Evolutionary conservation across 2,888 invertebrate species (phyloP), one percentile per base, ranked within the genome.

Genomic region (Deilephila elpenor): DNA sequence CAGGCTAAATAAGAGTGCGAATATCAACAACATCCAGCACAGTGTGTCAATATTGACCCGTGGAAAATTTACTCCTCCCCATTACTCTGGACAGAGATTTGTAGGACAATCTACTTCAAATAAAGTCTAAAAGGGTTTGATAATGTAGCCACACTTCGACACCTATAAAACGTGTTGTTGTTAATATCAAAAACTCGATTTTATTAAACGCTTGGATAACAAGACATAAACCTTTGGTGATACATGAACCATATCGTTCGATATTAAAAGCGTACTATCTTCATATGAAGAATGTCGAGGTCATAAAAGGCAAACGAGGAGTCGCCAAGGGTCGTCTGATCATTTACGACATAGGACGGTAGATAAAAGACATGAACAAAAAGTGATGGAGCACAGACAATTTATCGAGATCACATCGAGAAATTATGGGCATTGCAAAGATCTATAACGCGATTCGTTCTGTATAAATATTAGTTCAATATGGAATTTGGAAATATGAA

Each of bases 1-100:
- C 75, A 61, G 73, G 73, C 78, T 75, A 77, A 80, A 78, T 74
- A 79, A 74, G 76, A 77, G 76, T 76, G 73, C 56, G 53, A 59
- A 59, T 51, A 71, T 71, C 75, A 74, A 74, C 77, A 72, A 75
- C 74, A 76, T 72, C 74, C 74, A 72, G 72, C 75, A 75, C 78
- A 73, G 76, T 59, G 74, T 74, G 72, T 72, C 77, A 79, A 77
- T 82, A 83, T 80, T 80, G 78, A 82, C 78, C 76, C 70, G 76
- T 75, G 78, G 77, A 78, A 80, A 81, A 80, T 79, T 78, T 78
- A 77, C 77, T 78, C 76, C 72, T 70, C 44, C 74, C 73, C 78
- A 79, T 81, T 78, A 78, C 70, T 74, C 64, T 37, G 32, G 74
- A 67, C 29, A 73, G 17, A 75, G 72, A 76, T 77, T 79, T 78